These are phyloP conservation scores for Andricus quercusramuli DNA, from an alignment of 2,888 invertebrate genomes.

Conservation along the genomic window DNA sequence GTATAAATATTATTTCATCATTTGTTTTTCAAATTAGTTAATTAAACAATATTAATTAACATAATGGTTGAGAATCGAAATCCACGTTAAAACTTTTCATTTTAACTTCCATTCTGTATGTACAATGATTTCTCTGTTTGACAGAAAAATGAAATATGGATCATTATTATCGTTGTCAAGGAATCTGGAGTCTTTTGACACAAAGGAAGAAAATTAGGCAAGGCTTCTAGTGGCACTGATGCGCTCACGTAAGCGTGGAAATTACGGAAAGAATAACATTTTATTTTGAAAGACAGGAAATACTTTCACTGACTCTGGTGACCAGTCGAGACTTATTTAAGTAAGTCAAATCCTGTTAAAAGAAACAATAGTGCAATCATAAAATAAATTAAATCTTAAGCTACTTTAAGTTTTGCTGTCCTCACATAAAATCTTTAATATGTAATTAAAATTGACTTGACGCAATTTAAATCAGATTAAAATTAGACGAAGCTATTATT, in stretches of 20 bases:
- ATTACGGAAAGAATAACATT: conserved; percentile 54
- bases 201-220: conserved; percentile 50
- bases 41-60: not conserved
- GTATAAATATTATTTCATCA: too few species aligned
- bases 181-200: conserved; percentile 38
- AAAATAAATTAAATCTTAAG: not conserved
- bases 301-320: conserved; percentile 62
- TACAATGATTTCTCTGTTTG: not conserved
- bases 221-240: conserved; percentile 46
- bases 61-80: not conserved
- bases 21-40: not conserved
- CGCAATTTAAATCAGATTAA: not conserved
- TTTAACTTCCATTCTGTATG: not conserved
- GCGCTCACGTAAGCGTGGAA: conserved; percentile 47
- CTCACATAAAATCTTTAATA: not conserved
- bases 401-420: not conserved
- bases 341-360: conserved; percentile 21
- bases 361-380: not conserved
- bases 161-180: conserved; percentile 11
- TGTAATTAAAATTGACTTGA: not conserved
- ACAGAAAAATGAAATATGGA: conserved; percentile 5
- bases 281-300: conserved; percentile 70
- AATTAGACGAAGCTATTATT: too few species aligned
- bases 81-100: not conserved
- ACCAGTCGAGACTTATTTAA: conserved; percentile 27